Evolutionary conservation across 92 coral and sea anemone species (phyloP), one percentile per base, ranked within the genome.

Genomic region (Nematostella vectensis): DNA sequence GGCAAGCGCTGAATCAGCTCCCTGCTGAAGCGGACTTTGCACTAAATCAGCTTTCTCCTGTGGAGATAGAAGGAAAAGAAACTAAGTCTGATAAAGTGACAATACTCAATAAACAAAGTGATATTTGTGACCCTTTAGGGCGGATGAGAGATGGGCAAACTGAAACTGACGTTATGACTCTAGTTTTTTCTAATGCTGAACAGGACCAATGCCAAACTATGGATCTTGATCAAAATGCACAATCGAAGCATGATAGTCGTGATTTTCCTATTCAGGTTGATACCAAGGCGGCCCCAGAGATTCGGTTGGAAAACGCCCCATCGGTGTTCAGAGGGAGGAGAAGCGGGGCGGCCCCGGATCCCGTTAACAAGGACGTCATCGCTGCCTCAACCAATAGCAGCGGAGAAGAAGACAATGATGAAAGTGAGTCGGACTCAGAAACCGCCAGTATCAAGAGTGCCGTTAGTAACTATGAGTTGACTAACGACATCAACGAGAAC

Each of bases 401-500:
- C 15, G 40, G 40, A 6, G 40, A 33, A 15, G 40, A 33, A 33
- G 6, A 6, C 8, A 45, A 25, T 10, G 2, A n/a, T 29, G 37
- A 29, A 18, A 27, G 39, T 6, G 62, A 52, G 37, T 40, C 26
- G 8, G 45, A 26, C 23, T 3, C 9, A 8, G 73, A 58, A 4
- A 31, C 53, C 1, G 29, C 19, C n/a, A 33, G 62, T 21, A 22
- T 77, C 6, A 70, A 37, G 43, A 47, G 57, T 9, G 77, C 83
- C 0, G 67, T 77, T 10, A 57, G 68, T 30, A 69, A 37, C 9
- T 77, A 77, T 39, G 73, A 49, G 58, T 18, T 70, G 55, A 49
- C 69, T 16, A 70, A 75, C 70, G 65, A 73, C 12, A 65, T 54
- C 31, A 65, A 61, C 55, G 62, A 50, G 18, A 29, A 66, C 53